These are phyloP conservation scores for Argyrosomus regius DNA, from an alignment of 2,797 vertebrate genomes.

Conservation along the genomic window DNA sequence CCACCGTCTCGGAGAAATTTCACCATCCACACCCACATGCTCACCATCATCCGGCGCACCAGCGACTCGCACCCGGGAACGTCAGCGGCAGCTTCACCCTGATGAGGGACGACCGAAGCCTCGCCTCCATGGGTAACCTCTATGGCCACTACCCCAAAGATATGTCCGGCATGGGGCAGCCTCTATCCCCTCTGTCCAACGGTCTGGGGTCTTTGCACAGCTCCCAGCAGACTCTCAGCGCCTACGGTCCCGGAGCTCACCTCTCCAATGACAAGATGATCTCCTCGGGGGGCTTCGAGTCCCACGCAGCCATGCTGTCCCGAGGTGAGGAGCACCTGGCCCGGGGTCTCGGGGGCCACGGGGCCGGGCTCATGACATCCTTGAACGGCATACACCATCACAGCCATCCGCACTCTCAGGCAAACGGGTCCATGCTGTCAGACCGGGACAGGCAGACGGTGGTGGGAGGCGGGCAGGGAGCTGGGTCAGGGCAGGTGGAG, in stretches of 20 bases:
- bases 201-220: constrained; percentile 93
- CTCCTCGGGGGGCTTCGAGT: constrained; percentile 92
- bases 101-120: constrained; percentile 94
- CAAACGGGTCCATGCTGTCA: constrained; percentile 89
- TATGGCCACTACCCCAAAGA: constrained; percentile 97
- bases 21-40: constrained; percentile 90
- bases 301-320: constrained; percentile 94
- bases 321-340: constrained; percentile 93
- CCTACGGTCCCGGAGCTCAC: constrained; percentile 92
- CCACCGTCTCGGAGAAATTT: constrained; percentile 97
- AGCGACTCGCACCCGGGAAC: constrained; percentile 92
- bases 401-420: constrained; percentile 89
- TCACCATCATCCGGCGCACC: constrained; percentile 89
- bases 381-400: constrained; percentile 92
- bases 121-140: constrained; percentile 95
- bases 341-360: constrained; percentile 90
- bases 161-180: constrained; percentile 93
- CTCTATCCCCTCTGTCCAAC: constrained; percentile 93
- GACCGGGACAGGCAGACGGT: constrained; percentile 91
- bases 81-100: constrained; percentile 96
- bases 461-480: constrained; percentile 86
- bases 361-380: constrained; percentile 89
- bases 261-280: constrained; percentile 95
- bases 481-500: constrained; percentile 91
- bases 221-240: constrained; percentile 91